Evolutionary conservation across 2,888 invertebrate genomes (phyloP).

Genomic region (Melanotus villosus): DNA sequence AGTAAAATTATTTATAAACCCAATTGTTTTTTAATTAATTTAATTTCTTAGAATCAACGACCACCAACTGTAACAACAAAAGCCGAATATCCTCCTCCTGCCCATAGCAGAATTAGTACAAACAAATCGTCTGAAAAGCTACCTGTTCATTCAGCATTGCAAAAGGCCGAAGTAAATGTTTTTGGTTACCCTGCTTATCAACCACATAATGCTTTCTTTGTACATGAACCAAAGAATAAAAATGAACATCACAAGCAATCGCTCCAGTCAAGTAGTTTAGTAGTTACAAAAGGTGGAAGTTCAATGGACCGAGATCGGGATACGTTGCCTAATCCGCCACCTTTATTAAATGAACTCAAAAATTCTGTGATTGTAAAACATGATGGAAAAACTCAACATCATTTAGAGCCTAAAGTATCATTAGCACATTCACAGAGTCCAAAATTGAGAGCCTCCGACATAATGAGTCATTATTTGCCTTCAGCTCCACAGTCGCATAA

Average conservation of each 20-base stretch:
- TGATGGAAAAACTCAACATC: constrained; percentile 76
- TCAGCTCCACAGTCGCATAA: constrained; percentile 68
- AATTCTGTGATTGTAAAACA: constrained; percentile 87
- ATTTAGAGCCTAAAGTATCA: constrained; percentile 70
- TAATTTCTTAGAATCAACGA: constrained; percentile 58
- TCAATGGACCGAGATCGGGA: constrained; percentile 61
- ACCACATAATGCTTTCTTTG: constrained; percentile 65
- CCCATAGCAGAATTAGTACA: constrained; percentile 63
- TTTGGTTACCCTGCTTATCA: constrained; percentile 78
- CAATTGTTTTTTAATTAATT: constrained; percentile 18
- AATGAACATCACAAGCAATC: constrained; percentile 68
- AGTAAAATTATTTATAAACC: not conserved
- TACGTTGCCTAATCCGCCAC: constrained; percentile 76
- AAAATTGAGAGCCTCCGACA: constrained; percentile 71
- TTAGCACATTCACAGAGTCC: constrained; percentile 74
- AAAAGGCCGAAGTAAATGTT: constrained; percentile 79
- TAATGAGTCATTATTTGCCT: constrained; percentile 72
- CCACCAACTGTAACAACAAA: constrained; percentile 66
- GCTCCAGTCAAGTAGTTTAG: constrained; percentile 59
- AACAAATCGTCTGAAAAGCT: constrained; percentile 62
- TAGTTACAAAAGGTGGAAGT: constrained; percentile 65
- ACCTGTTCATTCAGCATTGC: constrained; percentile 61
- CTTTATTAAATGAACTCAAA: constrained; percentile 78
- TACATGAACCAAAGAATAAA: constrained; percentile 76
- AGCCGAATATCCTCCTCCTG: constrained; percentile 69